These are phyloP conservation scores for Melieria picta DNA, from an alignment of 2,888 invertebrate species.

Conservation along the genomic window DNA sequence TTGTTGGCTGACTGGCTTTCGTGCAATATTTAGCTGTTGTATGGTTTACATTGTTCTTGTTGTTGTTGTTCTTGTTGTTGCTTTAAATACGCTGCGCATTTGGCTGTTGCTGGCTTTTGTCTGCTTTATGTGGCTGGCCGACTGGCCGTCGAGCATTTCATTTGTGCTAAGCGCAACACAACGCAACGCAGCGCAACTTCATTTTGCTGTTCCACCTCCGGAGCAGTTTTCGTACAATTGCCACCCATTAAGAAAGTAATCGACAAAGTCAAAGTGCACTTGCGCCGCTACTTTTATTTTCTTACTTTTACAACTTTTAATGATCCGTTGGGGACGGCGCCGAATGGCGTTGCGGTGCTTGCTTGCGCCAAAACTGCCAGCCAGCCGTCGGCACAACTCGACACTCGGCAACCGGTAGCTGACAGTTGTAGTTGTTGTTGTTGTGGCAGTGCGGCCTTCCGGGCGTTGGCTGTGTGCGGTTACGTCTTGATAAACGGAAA, in stretches of 20 bases:
- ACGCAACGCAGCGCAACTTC: not conserved
- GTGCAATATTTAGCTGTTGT: not conserved
- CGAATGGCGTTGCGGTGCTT: constrained; percentile 14
- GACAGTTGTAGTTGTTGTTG: not conserved
- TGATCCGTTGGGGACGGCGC: constrained; percentile 2
- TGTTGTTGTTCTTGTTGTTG: constrained; percentile 23
- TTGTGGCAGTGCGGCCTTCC: not conserved
- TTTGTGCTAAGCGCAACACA: too few species aligned
- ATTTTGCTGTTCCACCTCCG: constrained; percentile 13
- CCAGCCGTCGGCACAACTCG: too few species aligned
- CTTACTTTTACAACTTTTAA: constrained; percentile 16
- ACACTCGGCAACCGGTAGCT: not conserved
- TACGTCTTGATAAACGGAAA: constrained; percentile 45
- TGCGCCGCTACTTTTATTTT: constrained; percentile 8
- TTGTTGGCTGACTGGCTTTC: not conserved
- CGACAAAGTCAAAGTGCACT: constrained; percentile 50
- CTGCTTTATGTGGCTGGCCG: not conserved
- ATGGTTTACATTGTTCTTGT: constrained; percentile 15
- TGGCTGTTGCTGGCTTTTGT: constrained; percentile 17
- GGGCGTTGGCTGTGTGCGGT: too few species aligned
- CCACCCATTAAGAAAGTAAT: constrained; percentile 42
- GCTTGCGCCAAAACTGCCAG: not conserved
- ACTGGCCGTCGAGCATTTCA: too few species aligned
- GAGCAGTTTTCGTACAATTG: constrained; percentile 28
- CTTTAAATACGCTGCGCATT: not conserved